These are phyloP conservation scores for Seladonia tumulorum DNA, from an alignment of 2,888 invertebrate genomes.

Conservation along the genomic window DNA sequence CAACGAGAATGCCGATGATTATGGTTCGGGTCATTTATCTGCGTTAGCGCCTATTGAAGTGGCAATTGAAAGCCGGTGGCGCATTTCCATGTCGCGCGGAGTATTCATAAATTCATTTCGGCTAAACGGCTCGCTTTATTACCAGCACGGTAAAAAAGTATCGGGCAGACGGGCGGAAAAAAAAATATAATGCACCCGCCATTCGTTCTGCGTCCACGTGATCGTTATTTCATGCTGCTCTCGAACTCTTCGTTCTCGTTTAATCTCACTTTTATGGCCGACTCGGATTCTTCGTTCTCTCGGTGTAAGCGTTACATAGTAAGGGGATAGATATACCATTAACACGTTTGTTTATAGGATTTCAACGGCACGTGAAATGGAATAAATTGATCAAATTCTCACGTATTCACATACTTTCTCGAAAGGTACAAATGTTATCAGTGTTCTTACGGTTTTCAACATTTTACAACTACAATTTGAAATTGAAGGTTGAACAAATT, in stretches of 20 bases:
- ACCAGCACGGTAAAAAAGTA: slow-evolving; percentile 58
- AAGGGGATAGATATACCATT: not conserved
- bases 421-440: no score
- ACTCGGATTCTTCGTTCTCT: not conserved
- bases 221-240: slow-evolving; percentile 45
- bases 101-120: slow-evolving; percentile 78
- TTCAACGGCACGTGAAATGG: not conserved
- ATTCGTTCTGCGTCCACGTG: slow-evolving; percentile 22
- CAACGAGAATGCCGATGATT: slow-evolving; percentile 55
- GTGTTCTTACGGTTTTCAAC: not conserved
- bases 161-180: slow-evolving; percentile 35
- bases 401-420: no score
- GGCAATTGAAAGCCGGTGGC: slow-evolving; percentile 70
- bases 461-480: not conserved
- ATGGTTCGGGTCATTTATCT: slow-evolving; percentile 73
- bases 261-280: slow-evolving; percentile 8
- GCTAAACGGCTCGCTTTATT: slow-evolving; percentile 66
- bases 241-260: slow-evolving; percentile 14
- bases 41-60: slow-evolving; percentile 75
- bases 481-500: not conserved
- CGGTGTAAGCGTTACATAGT: not conserved
- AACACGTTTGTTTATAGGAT: not conserved
- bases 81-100: slow-evolving; percentile 56
- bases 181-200: slow-evolving; percentile 35
- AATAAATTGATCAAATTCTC: not conserved